A percentile compares a stretch with the other conserved stretches of the same genome.
These are phyloP conservation scores for Dicrostonyx torquatus DNA, from an alignment of 2,797 vertebrate genomes.

Conservation along the genomic window DNA sequence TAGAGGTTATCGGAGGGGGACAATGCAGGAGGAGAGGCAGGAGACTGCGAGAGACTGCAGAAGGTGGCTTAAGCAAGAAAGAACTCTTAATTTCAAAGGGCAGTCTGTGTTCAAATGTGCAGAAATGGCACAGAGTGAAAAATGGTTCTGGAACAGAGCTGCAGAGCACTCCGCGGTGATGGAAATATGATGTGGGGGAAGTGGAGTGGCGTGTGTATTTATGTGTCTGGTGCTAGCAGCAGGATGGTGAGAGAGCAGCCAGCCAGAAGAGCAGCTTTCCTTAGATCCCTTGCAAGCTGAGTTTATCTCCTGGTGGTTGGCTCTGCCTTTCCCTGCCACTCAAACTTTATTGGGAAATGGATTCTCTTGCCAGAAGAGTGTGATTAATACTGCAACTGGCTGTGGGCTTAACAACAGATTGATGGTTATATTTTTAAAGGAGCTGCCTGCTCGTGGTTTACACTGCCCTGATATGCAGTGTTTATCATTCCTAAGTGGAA, in stretches of 20 bases:
- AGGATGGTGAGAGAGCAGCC: slow-evolving; percentile 45
- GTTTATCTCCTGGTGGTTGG: slow-evolving; percentile 72
- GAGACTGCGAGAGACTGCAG: background rate
- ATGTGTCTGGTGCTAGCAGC: slow-evolving; percentile 57
- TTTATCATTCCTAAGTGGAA: slow-evolving; percentile 57
- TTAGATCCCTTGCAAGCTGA: slow-evolving; percentile 59
- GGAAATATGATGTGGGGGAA: background rate
- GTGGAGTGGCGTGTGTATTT: slow-evolving; percentile 27
- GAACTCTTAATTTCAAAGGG: slow-evolving; percentile 37
- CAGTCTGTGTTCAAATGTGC: slow-evolving; percentile 38
- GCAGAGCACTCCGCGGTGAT: background rate
- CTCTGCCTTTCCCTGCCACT: slow-evolving; percentile 78
- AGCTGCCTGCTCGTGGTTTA: slow-evolving; percentile 53
- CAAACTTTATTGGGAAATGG: slow-evolving; percentile 79
- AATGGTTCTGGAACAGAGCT: background rate
- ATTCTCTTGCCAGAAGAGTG: slow-evolving; percentile 74
- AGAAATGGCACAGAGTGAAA: slow-evolving; percentile 6
- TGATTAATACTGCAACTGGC: slow-evolving; percentile 76
- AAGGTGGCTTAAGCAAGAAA: background rate
- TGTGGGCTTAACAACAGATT: slow-evolving; percentile 71
- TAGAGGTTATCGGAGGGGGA: background rate
- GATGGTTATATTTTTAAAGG: slow-evolving; percentile 74
- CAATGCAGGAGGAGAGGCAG: background rate
- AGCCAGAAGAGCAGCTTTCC: slow-evolving; percentile 68
- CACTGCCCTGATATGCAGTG: background rate